These are phyloP conservation scores for Phylloscopus trochiloides DNA, from an alignment of 2,113 vertebrate genomes.

Conservation along the genomic window DNA sequence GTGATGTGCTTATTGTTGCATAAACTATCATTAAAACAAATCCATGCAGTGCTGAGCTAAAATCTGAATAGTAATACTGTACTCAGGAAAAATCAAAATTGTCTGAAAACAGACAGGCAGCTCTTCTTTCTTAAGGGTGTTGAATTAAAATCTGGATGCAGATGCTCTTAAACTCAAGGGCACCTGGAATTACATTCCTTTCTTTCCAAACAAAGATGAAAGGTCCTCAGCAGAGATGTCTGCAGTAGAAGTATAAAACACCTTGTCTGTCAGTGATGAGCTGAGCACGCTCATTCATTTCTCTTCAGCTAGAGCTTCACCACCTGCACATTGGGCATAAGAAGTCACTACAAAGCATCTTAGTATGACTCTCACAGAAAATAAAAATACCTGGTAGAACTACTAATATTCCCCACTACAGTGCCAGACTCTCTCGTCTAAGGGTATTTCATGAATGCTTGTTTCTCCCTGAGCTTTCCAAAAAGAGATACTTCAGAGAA, in stretches of 20 bases:
- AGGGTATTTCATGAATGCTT: not conserved
- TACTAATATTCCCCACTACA: not conserved
- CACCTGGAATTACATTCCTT: not conserved
- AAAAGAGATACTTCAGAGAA: not conserved
- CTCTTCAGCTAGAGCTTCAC: not conserved
- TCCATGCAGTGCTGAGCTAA: not conserved
- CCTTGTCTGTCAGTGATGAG: not conserved
- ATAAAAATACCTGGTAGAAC: not conserved
- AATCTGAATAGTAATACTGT: not conserved
- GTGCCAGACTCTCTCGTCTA: not conserved
- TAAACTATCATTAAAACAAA: not conserved
- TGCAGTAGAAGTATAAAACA: not conserved
- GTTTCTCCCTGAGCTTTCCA: not conserved
- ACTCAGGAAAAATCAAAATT: not conserved
- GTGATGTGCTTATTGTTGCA: not conserved
- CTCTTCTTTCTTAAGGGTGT: not conserved
- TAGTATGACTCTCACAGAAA: not conserved
- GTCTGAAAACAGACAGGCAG: not conserved
- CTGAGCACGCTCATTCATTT: not conserved
- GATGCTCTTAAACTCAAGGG: not conserved
- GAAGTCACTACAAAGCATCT: not conserved
- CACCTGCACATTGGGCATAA: not conserved
- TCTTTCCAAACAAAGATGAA: not conserved
- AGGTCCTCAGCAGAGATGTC: not conserved
- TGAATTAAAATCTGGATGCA: not conserved